phyloP scores from a whole-genome alignment of 1,140 invertebrate genomes.

The Trypoxylus dichotomus region DNA sequence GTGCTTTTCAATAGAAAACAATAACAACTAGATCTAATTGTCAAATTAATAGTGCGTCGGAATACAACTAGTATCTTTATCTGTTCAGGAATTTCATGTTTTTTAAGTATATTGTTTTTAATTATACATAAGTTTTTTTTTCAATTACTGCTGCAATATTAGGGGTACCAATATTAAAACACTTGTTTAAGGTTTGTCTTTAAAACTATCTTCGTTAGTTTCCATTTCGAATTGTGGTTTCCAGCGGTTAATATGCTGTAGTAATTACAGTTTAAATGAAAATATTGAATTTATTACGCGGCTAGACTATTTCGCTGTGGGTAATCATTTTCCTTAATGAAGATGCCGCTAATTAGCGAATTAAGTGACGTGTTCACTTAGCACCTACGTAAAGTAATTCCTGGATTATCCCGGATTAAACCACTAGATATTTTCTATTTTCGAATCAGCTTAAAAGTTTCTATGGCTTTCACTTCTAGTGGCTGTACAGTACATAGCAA shows the following conservation, averaged over 20 bases:
- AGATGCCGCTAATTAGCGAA: background rate
- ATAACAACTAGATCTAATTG: too few species aligned
- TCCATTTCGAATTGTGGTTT: background rate
- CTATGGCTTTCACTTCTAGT: too few species aligned
- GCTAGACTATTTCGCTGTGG: background rate
- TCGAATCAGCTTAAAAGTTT: background rate
- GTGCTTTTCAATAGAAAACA: too few species aligned
- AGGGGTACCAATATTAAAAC: too few species aligned
- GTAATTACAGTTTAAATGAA: background rate
- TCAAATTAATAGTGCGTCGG: too few species aligned
- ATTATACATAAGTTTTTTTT: too few species aligned
- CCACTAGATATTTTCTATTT: background rate
- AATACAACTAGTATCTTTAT: too few species aligned
- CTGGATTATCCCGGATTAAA: background rate
- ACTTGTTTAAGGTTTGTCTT: too few species aligned
- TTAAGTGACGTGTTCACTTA: slow-evolving; percentile 6
- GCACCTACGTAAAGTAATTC: background rate
- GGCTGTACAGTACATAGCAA: too few species aligned
- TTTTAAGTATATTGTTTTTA: too few species aligned
- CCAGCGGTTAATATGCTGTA: background rate
- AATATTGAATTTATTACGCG: background rate
- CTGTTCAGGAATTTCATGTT: too few species aligned
- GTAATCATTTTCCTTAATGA: slow-evolving; percentile 4
- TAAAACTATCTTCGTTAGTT: background rate
- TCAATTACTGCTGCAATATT: background rate